Evolutionary conservation across 2,797 vertebrate genomes (phyloP).

Genomic region (Luscinia luscinia): DNA sequence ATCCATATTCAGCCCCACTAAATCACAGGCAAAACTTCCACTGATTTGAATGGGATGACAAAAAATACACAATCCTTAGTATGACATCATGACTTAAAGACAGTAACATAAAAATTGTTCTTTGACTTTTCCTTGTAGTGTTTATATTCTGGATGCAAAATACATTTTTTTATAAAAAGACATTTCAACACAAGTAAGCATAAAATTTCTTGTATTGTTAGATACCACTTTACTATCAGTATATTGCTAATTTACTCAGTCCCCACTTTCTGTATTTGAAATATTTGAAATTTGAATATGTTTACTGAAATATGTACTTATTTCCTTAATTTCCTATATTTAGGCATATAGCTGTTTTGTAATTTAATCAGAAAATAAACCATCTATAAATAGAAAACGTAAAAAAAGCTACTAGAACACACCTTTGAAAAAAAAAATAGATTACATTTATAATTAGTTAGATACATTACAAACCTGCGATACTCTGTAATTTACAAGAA

Average conservation of each 20-base stretch:
- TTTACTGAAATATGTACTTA: not conserved
- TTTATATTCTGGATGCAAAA: not conserved
- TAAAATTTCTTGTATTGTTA: not conserved
- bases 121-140: not conserved
- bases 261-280: not conserved
- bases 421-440: not conserved
- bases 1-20: not conserved
- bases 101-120: not conserved
- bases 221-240: not conserved
- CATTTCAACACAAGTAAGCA: not conserved
- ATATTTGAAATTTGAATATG: not conserved
- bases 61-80: not conserved
- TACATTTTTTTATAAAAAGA: not conserved
- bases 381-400: not conserved
- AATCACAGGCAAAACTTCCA: not conserved
- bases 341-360: not conserved
- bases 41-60: not conserved
- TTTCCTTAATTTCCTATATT: not conserved
- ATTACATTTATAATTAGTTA: not conserved
- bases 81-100: not conserved
- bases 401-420: not conserved
- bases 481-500: not conserved
- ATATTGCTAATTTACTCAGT: not conserved
- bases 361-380: constrained; percentile 6
- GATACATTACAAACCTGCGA: not conserved